Evolutionary conservation across 2,797 vertebrate genomes (phyloP).

Genomic region (Naso thynnoides): DNA sequence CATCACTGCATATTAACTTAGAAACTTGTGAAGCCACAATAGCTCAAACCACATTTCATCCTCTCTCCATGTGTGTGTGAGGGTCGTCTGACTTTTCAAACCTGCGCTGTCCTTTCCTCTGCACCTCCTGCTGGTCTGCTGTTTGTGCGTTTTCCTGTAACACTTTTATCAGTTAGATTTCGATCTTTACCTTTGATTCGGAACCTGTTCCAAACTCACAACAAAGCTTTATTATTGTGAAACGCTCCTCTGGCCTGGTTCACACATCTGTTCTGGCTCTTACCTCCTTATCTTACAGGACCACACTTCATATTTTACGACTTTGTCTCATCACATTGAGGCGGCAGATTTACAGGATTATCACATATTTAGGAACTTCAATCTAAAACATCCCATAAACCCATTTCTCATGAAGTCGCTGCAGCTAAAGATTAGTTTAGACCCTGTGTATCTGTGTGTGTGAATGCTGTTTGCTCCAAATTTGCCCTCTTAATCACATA

Average conservation of each 20-base stretch:
- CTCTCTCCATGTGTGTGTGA: not conserved
- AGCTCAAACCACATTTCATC: not conserved
- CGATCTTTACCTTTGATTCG: constrained; percentile 42
- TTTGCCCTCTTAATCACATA: constrained; percentile 55
- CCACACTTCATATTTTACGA: constrained; percentile 17
- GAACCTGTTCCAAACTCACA: not conserved
- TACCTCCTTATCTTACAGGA: constrained; percentile 50
- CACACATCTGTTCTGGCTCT: constrained; percentile 30
- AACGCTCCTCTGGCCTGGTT: constrained; percentile 36
- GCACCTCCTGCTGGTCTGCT: constrained; percentile 60
- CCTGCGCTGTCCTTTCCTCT: constrained; percentile 2
- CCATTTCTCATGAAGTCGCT: constrained; percentile 11
- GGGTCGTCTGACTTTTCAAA: not conserved
- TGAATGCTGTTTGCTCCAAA: constrained; percentile 58
- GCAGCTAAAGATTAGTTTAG: constrained; percentile 8
- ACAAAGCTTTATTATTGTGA: constrained; percentile 57
- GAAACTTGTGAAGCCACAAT: not conserved
- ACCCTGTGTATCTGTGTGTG: constrained; percentile 20
- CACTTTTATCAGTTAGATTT: constrained; percentile 57
- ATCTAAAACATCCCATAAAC: constrained; percentile 41
- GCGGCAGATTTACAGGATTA: constrained; percentile 37
- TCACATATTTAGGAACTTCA: constrained; percentile 33
- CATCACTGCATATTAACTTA: not conserved
- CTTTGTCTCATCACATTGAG: constrained; percentile 17
- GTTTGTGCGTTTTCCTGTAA: constrained; percentile 13